These are phyloP conservation scores for Saccostrea cuccullata DNA, from an alignment of 1,140 invertebrate genomes.

Conservation along the genomic window DNA sequence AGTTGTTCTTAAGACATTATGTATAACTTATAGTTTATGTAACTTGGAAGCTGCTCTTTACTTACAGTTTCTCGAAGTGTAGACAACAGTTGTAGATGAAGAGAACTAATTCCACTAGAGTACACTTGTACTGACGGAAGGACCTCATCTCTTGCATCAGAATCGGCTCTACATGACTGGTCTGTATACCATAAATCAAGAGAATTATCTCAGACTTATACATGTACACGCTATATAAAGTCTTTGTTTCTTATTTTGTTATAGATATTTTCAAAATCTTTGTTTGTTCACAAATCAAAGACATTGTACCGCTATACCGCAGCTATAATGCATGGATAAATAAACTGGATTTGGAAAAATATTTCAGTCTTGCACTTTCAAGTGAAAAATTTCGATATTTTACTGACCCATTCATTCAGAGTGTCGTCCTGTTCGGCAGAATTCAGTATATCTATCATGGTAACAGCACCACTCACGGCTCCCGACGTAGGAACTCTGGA, in stretches of 20 bases:
- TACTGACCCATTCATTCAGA: conserved; percentile 65
- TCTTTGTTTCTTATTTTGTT: too few relatives aligned
- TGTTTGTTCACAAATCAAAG: too few relatives aligned
- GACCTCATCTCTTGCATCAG: conserved; percentile 70
- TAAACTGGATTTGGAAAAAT: too few relatives aligned
- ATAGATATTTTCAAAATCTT: too few relatives aligned
- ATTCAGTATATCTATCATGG: conserved; percentile 71
- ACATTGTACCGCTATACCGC: too few relatives aligned
- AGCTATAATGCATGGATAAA: too few relatives aligned
- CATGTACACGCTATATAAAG: too few relatives aligned
- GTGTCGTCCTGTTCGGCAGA: conserved; percentile 51
- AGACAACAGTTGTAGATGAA: conserved; percentile 74
- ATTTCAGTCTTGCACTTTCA: too few relatives aligned
- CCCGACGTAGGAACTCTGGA: conserved; percentile 64
- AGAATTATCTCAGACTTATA: too few relatives aligned
- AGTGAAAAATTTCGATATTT: not conserved
- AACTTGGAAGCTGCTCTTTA: not conserved
- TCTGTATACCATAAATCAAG: conserved; percentile 51
- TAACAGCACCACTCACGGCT: conserved; percentile 49
- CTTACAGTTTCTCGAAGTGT: conserved; percentile 64
- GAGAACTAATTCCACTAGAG: conserved; percentile 67
- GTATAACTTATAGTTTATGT: not conserved
- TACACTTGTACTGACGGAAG: conserved; percentile 72
- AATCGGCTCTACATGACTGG: conserved; percentile 59
- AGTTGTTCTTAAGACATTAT: not conserved